These are phyloP conservation scores for Cantharis rufa DNA, from an alignment of 2,888 invertebrate species.

Conservation along the genomic window DNA sequence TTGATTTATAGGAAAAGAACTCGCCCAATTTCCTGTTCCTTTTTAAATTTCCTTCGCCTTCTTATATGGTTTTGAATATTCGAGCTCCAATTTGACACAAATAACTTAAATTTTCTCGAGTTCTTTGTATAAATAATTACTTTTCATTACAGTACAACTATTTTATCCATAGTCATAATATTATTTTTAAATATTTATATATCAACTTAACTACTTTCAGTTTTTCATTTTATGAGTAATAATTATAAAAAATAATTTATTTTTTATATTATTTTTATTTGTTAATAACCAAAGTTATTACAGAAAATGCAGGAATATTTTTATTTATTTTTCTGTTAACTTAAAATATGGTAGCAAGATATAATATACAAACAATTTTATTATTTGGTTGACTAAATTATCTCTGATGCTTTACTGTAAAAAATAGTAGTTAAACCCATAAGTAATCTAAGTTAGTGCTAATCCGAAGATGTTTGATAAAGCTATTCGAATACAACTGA, in stretches of 20 bases:
- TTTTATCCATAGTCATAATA: not conserved
- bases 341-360: no score
- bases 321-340: no score
- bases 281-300: not conserved
- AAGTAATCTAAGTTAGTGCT: slow-evolving; percentile 38
- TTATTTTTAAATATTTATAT: not conserved
- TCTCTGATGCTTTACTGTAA: slow-evolving; percentile 4
- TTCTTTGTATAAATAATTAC: not conserved
- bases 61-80: slow-evolving; percentile 18
- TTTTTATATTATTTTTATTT: not conserved
- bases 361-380: not conserved
- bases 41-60: slow-evolving; percentile 24
- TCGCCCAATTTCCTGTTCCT: slow-evolving; percentile 32
- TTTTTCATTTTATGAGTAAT: no score
- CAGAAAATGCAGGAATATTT: no score
- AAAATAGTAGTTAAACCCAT: slow-evolving; percentile 35
- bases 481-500: slow-evolving; percentile 37
- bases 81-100: slow-evolving; percentile 17
- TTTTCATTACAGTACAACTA: not conserved
- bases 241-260: no score
- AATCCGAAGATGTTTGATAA: slow-evolving; percentile 36
- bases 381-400: not conserved
- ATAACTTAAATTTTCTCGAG: slow-evolving; percentile 6
- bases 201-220: not conserved
- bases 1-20: slow-evolving; percentile 32